Conservation (phyloP, 2,113 vertebrate species). For the Ceratotherium simum region DNA sequence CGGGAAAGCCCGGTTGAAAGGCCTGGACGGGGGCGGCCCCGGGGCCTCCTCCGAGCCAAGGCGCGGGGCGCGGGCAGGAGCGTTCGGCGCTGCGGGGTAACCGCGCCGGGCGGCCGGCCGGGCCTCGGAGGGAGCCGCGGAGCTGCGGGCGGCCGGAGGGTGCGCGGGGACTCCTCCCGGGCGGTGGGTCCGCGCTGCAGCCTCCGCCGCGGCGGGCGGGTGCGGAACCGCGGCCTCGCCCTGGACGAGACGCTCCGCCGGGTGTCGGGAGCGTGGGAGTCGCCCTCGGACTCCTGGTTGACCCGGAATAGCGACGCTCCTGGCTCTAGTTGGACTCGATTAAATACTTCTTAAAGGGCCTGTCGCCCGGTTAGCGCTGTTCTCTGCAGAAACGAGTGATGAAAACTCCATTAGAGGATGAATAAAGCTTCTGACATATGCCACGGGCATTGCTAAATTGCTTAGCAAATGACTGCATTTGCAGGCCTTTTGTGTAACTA, state of each 20-base stretch:
- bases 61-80: no score
- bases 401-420: background rate
- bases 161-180: background rate
- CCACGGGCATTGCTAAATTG: background rate
- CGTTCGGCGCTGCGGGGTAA: background rate
- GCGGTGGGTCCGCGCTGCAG: background rate
- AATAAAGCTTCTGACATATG: background rate
- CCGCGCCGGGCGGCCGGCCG: background rate
- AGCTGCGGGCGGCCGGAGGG: background rate
- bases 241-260: background rate
- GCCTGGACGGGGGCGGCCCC: background rate
- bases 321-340: background rate
- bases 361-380: background rate
- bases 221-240: background rate
- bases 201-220: background rate
- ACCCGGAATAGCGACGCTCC: background rate
- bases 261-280: conserved; percentile 10
- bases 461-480: background rate
- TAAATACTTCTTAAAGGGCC: background rate
- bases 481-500: background rate
- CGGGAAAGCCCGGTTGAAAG: background rate
- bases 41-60: background rate
- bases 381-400: fast-evolving
- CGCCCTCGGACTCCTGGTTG: background rate
- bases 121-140: background rate